Base-by-base conservation (phyloP, 2,797 vertebrate genomes). In the Selene dorsalis region DNA sequence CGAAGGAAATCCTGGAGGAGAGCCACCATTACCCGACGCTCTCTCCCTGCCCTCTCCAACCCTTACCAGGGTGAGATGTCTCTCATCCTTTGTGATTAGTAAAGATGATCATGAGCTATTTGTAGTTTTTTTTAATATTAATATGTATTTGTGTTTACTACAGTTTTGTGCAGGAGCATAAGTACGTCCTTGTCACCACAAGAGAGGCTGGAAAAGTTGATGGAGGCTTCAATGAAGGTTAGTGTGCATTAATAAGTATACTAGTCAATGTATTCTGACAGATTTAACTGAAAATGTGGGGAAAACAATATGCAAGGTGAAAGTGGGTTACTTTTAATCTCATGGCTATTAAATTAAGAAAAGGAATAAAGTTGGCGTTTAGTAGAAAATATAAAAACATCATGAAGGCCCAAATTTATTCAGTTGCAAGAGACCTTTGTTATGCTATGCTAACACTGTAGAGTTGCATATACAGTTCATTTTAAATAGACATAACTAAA, bases 161-260 rank as follows among this genome's bases (percentile, higher is more conserved):
- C 59, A 96, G 96, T 64, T 71, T 91, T 96, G 73, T 93, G 93
- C 86, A 90, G 90, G 75, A 86, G 58, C 72, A 94, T 96, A 84
- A 90, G 90, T 77, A 60, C 80, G 68, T 94, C 94, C 13, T 75
- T 96, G 55, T 73, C 94, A 38, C 91, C 85, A 5, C 69, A 94
- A 22, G 93, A 95, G 58, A 94, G 95, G 55, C 85, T 96, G 1
- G 89, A 94, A 43, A 91, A 93, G 77, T 86, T 96, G 48, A 92
- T 95, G 89, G 93, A 94, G 74, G 90, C 93, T 48, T 93, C 95
- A 3, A 92, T 96, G 92, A 92, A 80, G 94, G 96, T 95, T 78
- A 81, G 82, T 76, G n/a, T 32, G 26, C 2, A 16, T 0, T 48
- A 5, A 32, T 14, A 32, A 43, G 8, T 56, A 14, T 3, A 39